Conservation (phyloP, 2,888 invertebrate genomes). For the Emesis russula region DNA sequence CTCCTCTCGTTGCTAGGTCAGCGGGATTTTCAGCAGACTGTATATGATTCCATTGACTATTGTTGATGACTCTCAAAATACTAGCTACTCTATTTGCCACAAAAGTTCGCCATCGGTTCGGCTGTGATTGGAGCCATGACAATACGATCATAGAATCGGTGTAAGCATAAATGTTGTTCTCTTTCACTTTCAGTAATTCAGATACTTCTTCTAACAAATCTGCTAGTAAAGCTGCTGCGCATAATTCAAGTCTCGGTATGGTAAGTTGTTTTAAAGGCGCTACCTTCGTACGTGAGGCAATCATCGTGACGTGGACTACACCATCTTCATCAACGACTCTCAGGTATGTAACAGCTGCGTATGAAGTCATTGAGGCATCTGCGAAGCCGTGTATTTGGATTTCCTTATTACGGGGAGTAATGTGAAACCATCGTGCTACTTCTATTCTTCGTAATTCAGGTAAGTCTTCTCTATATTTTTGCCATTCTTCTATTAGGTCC, state of each 20-base stretch:
- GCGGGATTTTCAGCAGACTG: slow-evolving; percentile 63
- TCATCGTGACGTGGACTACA: neutral
- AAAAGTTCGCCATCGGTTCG: slow-evolving; percentile 63
- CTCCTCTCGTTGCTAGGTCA: slow-evolving; percentile 62
- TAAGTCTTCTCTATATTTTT: slow-evolving; percentile 10
- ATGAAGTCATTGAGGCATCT: slow-evolving; percentile 33
- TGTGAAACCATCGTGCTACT: slow-evolving; percentile 22
- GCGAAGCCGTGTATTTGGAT: slow-evolving; percentile 30
- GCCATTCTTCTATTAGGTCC: neutral
- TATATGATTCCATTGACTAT: slow-evolving; percentile 62
- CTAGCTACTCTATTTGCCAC: slow-evolving; percentile 62
- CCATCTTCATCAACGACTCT: slow-evolving; percentile 12
- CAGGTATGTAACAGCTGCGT: slow-evolving; percentile 32
- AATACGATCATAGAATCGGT: slow-evolving; percentile 54
- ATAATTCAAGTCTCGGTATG: slow-evolving; percentile 80
- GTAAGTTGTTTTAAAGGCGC: slow-evolving; percentile 82
- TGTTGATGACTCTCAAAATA: slow-evolving; percentile 50
- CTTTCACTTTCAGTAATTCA: slow-evolving; percentile 22
- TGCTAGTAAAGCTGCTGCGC: slow-evolving; percentile 74
- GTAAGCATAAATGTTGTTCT: neutral
- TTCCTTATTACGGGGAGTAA: neutral
- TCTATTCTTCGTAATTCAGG: slow-evolving; percentile 1
- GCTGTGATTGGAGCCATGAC: slow-evolving; percentile 63
- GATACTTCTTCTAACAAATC: slow-evolving; percentile 55
- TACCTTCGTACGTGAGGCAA: slow-evolving; percentile 52